A percentile compares a stretch with the other conserved stretches of the same genome.
Conservation (phyloP, 2,113 vertebrate genomes). For the Hassar affinis region DNA sequence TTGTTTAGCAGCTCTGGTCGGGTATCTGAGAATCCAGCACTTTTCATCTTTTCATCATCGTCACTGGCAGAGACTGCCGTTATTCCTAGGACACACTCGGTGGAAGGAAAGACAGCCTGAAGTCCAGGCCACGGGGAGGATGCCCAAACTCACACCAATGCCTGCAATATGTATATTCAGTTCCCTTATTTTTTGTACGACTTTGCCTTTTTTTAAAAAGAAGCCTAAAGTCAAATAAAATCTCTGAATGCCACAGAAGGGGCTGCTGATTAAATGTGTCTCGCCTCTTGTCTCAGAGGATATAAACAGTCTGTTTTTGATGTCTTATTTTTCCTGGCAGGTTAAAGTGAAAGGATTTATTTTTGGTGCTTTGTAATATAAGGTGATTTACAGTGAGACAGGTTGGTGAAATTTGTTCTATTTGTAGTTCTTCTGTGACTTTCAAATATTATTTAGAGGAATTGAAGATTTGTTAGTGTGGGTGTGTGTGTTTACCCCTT, state of each 20-base stretch:
- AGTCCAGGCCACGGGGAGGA: background rate
- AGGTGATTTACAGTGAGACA: slow-evolving; percentile 40
- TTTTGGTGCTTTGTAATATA: slow-evolving; percentile 37
- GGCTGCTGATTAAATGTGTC: slow-evolving; percentile 21
- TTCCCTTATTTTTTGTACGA: slow-evolving; percentile 46
- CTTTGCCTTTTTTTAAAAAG: slow-evolving; percentile 42
- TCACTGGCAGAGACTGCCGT: background rate
- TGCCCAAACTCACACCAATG: slow-evolving; percentile 31
- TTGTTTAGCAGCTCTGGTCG: slow-evolving; percentile 29
- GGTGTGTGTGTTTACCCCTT: background rate
- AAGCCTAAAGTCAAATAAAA: slow-evolving; percentile 42
- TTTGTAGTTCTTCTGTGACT: slow-evolving; percentile 16
- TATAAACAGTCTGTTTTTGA: background rate
- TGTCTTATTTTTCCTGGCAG: slow-evolving; percentile 35
- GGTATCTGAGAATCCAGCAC: background rate
- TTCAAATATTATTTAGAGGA: background rate
- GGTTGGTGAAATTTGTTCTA: slow-evolving; percentile 32
- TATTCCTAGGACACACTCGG: background rate
- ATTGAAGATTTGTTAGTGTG: background rate
- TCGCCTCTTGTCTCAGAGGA: background rate
- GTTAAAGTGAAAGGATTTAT: slow-evolving; percentile 33
- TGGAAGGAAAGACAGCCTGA: background rate
- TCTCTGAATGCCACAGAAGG: slow-evolving; percentile 44
- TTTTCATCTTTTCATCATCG: background rate
- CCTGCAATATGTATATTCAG: slow-evolving; percentile 50